Base-by-base conservation (phyloP, 1,140 invertebrate genomes). In the Rhopalosiphum padi region DNA sequence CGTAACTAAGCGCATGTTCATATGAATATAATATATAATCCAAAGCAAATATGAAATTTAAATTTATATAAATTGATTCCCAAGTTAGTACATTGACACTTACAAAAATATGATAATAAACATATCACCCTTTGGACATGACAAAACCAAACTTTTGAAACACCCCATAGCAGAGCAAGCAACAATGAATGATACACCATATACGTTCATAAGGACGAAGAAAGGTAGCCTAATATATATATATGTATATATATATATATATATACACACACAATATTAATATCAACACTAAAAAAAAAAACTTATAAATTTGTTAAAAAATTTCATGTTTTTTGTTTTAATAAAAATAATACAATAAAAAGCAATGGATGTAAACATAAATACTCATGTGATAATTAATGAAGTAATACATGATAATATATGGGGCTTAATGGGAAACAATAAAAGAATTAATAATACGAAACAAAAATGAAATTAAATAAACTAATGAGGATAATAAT, bases 401-500 rank as follows among this genome's bases (percentile, higher is more conserved):
- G 91, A 93, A 85, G 48, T 92, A 85, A 93, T 85, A 93, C 82
- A 93, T 93, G 91, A 93, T 85, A 93, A 93, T 90, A 93, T 93
- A 92, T 85, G 15, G 90, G 35, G 35, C 91, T 93, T 93, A 93
- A 91, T 55, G n/a, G 43, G 25, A 93, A 93, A 86, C 91, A 93
- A 93, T 92, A 92, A 92, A 92, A 93, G 35, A 93, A 93, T 85
- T 93, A 93, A 93, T 93, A 93, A 86, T 93, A 93, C 82, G n/a
- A 93, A 93, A 93, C 91, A 93, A 93, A 92, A 86, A 93, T 82
- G 51, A 92, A 90, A 83, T 93, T 37, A 53, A 53, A 93, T 93
- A 93, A 86, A 37, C 91, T 93, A 93, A 93, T 93, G 91, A 93
- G 91, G 91, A 93, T 93, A 93, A 93, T 93, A 85, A 93, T 93